Conservation (phyloP, 1,140 invertebrate genomes). For the Leptopilina boulardi region DNA sequence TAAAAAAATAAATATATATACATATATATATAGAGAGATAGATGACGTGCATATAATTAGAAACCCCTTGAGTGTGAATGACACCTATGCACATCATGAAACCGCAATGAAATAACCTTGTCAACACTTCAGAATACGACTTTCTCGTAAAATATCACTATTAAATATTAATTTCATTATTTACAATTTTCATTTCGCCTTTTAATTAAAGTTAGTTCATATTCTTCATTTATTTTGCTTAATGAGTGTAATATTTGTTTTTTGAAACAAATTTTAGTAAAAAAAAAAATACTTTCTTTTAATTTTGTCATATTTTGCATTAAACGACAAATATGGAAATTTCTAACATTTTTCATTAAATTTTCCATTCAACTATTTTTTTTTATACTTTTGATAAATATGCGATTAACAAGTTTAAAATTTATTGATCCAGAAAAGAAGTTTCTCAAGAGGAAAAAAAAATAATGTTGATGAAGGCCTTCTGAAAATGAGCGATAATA, state of each 20-base stretch:
- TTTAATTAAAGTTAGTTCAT: too few relatives aligned
- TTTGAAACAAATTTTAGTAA: too few relatives aligned
- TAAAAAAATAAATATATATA: neutral
- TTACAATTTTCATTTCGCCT: too few relatives aligned
- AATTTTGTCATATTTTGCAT: too few relatives aligned
- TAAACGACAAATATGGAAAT: too few relatives aligned
- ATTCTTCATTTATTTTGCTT: too few relatives aligned
- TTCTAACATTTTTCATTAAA: too few relatives aligned
- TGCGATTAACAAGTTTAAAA: neutral
- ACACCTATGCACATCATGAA: slow-evolving; percentile 2
- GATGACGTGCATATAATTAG: neutral
- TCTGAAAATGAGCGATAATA: slow-evolving; percentile 23
- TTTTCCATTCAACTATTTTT: neutral
- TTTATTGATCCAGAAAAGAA: neutral
- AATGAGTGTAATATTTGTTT: too few relatives aligned
- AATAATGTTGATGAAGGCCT: slow-evolving; percentile 32
- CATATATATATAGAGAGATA: neutral
- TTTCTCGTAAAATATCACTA: neutral
- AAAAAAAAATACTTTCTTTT: too few relatives aligned
- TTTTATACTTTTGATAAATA: neutral
- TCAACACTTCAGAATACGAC: neutral
- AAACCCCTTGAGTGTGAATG: slow-evolving; percentile 3
- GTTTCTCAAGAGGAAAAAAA: slow-evolving; percentile 31
- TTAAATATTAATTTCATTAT: too few relatives aligned
- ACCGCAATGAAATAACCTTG: neutral